These are phyloP conservation scores for Coracopsis vasa DNA, from an alignment of 2,113 vertebrate genomes.

Conservation along the genomic window DNA sequence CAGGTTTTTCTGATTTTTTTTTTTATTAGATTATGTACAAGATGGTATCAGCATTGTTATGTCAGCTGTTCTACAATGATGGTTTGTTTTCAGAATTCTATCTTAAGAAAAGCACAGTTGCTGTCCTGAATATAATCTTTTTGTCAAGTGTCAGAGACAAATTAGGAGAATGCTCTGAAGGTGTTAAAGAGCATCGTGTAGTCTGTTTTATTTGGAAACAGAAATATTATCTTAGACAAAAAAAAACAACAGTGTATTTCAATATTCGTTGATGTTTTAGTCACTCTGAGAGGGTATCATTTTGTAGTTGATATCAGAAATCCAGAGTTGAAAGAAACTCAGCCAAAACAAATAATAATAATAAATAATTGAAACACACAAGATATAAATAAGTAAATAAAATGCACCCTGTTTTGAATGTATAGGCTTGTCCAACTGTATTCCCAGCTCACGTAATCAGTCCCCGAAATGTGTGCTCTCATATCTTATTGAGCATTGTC, in stretches of 20 bases:
- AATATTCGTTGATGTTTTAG: not conserved
- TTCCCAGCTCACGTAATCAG: not conserved
- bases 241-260: not conserved
- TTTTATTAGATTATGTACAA: not conserved
- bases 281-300: not conserved
- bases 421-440: not conserved
- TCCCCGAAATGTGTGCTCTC: not conserved
- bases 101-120: not conserved
- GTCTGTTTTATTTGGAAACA: not conserved
- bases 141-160: not conserved
- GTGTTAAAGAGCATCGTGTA: not conserved
- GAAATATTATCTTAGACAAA: not conserved
- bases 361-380: not conserved
- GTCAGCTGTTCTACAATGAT: not conserved
- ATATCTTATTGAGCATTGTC: not conserved
- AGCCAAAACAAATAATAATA: not conserved
- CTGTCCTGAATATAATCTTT: not conserved
- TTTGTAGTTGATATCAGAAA: not conserved
- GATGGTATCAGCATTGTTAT: not conserved
- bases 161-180: not conserved
- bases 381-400: not conserved
- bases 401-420: not conserved
- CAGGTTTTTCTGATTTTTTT: not conserved
- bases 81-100: not conserved
- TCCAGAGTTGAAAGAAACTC: not conserved